Conservation (phyloP, 2,888 invertebrate species). For the Heliconius erato region DNA sequence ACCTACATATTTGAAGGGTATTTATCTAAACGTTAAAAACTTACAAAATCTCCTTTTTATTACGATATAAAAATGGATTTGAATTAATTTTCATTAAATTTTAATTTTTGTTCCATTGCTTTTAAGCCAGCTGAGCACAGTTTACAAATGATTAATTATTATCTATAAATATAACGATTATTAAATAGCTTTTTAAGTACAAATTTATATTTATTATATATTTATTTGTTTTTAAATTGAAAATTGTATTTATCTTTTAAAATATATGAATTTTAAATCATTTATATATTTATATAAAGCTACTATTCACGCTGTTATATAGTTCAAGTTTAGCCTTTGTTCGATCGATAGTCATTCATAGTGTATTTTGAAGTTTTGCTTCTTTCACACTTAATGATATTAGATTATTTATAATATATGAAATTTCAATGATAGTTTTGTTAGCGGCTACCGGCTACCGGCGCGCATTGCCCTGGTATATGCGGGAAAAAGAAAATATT, state of each 20-base stretch:
- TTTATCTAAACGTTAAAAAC: too few species aligned
- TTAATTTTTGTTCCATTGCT: neutral
- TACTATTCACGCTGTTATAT: neutral
- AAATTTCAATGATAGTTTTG: too few species aligned
- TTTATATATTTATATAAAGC: neutral
- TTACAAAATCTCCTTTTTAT: neutral
- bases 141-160: conserved; percentile 10
- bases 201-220: too few species aligned
- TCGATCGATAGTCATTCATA: neutral
- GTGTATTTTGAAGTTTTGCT: neutral
- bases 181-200: neutral
- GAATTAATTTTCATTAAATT: neutral
- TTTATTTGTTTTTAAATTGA: too few species aligned
- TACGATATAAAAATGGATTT: neutral
- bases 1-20: neutral
- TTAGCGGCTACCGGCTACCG: too few species aligned
- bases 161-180: neutral
- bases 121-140: neutral
- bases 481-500: too few species aligned
- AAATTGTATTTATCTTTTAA: too few species aligned
- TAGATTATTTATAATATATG: neutral
- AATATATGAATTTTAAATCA: neutral
- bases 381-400: neutral
- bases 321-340: neutral
- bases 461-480: too few species aligned